A percentile compares a stretch with the other conserved stretches of the same genome.
These are phyloP conservation scores for Drosophila novamexicana DNA, from an alignment of 1,140 invertebrate genomes.

Conservation along the genomic window DNA sequence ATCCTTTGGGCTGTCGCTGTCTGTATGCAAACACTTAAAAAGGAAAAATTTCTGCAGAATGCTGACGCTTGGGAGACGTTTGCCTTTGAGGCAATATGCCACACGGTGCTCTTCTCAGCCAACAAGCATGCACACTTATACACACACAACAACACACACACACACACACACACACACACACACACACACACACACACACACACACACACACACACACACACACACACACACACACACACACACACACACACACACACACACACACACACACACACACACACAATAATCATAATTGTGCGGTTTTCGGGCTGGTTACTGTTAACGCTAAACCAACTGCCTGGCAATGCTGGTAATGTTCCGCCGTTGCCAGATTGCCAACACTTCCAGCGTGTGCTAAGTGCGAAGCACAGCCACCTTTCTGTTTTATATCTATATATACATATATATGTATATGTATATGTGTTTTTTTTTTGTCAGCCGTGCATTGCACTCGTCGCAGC, in stretches of 20 bases:
- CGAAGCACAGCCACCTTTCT: too few species aligned
- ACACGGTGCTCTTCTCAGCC: conserved; percentile 4
- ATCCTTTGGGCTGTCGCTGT: conserved; percentile 32
- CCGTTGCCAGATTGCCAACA: neutral
- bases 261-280: conserved; percentile 19
- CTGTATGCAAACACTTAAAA: conserved; percentile 53
- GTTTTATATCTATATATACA: too few species aligned
- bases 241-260: conserved; percentile 7
- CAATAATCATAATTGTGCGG: conserved; percentile 71
- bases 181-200: too few species aligned
- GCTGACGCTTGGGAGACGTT: conserved; percentile 27
- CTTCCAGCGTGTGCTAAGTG: too few species aligned
- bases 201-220: conserved; percentile 16
- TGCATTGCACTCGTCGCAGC: conserved; percentile 60
- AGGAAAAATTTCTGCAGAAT: conserved; percentile 24
- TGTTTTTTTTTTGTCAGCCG: conserved; percentile 32
- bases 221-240: conserved; percentile 23
- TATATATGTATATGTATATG: too few species aligned
- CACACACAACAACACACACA: conserved; percentile 6
- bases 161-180: conserved; percentile 22
- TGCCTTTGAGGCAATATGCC: conserved; percentile 15
- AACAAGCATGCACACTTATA: neutral
- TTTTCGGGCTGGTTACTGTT: conserved; percentile 29
- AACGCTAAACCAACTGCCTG: conserved; percentile 16
- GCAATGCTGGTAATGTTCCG: neutral